A percentile compares a stretch with the other conserved stretches of the same genome.
These are phyloP conservation scores for Lissocephala sabroskyi DNA, from an alignment of 2,888 invertebrate genomes.

Conservation along the genomic window DNA sequence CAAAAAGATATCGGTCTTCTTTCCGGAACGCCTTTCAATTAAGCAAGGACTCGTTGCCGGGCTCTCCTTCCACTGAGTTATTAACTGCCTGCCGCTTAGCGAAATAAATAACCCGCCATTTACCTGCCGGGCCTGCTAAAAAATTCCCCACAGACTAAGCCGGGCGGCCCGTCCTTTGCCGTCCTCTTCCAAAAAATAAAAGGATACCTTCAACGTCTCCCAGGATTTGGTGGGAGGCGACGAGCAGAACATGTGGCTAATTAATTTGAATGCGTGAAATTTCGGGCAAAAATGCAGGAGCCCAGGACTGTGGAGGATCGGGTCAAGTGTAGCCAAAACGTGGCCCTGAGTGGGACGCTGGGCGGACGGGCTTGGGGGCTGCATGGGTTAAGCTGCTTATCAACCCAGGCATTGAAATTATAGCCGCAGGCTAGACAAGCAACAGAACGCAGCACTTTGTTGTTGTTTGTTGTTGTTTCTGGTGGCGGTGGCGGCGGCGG, in stretches of 20 bases:
- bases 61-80: too few relatives aligned
- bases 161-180: too few relatives aligned
- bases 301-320: conserved; percentile 2
- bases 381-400: conserved; percentile 62
- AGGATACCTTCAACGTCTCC: too few relatives aligned
- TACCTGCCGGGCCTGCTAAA: too few relatives aligned
- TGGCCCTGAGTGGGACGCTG: too few relatives aligned
- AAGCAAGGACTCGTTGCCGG: too few relatives aligned
- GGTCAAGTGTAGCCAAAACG: conserved; percentile 32
- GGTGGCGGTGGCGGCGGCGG: conserved; percentile 22
- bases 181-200: too few relatives aligned
- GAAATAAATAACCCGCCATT: too few relatives aligned
- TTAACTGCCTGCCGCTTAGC: too few relatives aligned
- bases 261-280: conserved; percentile 56
- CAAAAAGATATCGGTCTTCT: too few relatives aligned
- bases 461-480: conserved; percentile 37
- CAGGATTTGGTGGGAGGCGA: not conserved
- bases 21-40: too few relatives aligned
- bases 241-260: conserved; percentile 26
- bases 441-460: conserved; percentile 53
- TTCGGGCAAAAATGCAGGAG: conserved; percentile 19
- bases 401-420: conserved; percentile 64
- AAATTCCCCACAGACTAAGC: too few relatives aligned
- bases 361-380: conserved; percentile 2
- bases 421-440: conserved; percentile 61